These are phyloP conservation scores for Noctuana brunneofusca DNA, from an alignment of 2,888 invertebrate species.

Conservation along the genomic window DNA sequence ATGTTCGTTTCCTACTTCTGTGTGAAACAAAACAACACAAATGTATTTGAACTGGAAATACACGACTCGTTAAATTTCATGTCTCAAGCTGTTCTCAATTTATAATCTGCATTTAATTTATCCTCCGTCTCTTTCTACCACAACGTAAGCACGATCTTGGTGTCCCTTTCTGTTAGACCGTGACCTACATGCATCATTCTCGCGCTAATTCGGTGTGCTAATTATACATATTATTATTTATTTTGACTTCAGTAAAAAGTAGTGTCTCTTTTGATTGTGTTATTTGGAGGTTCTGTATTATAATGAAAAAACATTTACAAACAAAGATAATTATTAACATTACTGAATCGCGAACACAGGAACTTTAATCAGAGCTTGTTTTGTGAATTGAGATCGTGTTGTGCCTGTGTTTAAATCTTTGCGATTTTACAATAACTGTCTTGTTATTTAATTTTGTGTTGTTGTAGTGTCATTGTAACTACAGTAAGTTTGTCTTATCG, in stretches of 20 bases:
- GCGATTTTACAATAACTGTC: no score
- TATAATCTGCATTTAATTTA: slow-evolving; percentile 1
- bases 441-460: no score
- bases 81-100: slow-evolving; percentile 8
- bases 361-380: no score
- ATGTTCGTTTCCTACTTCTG: background rate
- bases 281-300: no score
- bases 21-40: background rate
- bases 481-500: no score
- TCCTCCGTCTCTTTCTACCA: background rate
- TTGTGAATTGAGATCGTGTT: no score
- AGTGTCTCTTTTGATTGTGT: background rate
- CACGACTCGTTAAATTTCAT: background rate
- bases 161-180: slow-evolving; percentile 47
- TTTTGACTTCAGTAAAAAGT: slow-evolving; percentile 1
- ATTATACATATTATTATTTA: background rate
- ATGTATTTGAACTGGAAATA: background rate
- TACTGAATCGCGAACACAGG: no score
- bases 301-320: no score
- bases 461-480: no score
- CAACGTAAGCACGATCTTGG: background rate
- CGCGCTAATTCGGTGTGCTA: slow-evolving; percentile 33
- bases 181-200: slow-evolving; percentile 55
- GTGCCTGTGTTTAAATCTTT: no score
- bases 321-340: no score